Base-by-base conservation (phyloP, 2,888 invertebrate species). In the Oegoconia quadripuncta region DNA sequence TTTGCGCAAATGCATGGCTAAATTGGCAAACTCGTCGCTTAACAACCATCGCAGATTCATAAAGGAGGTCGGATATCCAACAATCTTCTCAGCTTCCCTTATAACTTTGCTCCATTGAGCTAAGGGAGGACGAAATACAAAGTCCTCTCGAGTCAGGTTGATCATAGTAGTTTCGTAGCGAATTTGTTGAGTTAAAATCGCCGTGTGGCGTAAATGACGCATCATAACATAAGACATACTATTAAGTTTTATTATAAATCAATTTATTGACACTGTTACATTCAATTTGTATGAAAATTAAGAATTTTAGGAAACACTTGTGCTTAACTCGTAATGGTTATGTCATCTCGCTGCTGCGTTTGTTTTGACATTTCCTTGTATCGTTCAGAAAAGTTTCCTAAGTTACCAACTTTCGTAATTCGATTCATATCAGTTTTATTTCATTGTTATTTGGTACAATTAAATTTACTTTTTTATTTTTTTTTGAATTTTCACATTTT, bases 1-100 rank as follows among this genome's bases (percentile, higher is more conserved):
- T 71, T 88, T 88, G 7, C 88, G 76, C 42, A 88, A 74, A 70
- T 88, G 87, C 80, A 87, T 76, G 27, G 88, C 88, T 59, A 89
- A 74, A 82, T 90, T 90, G 42, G 89, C 90, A 61, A 90, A 90
- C 83, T 90, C 90, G 64, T 90, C 90, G 67, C 89, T 90, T 51
- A 90, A 81, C 57, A 90, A 73, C 90, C 90, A 90, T 73, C 90
- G 77, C 57, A 90, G 75, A 65, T 88, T 89, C 84, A 88, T 88
- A 59, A 89, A 89, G 45, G 90, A 90, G 66, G 90, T 90, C 48
- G 90, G 90, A 74, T 90, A 81, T 54, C 88, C 86, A 37, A 88
- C 88, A 48, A 88, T 80, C 50, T 86, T 87, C 46, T 88, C 88
- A 27, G 88, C 88, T 63, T 88, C 87, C 55, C 74, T 77, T 25